Percentiles rank a stretch among this genome's conserved stretches.
phyloP scores from a whole-genome alignment of 2,113 vertebrate genomes.

The Microcebus murinus region DNA sequence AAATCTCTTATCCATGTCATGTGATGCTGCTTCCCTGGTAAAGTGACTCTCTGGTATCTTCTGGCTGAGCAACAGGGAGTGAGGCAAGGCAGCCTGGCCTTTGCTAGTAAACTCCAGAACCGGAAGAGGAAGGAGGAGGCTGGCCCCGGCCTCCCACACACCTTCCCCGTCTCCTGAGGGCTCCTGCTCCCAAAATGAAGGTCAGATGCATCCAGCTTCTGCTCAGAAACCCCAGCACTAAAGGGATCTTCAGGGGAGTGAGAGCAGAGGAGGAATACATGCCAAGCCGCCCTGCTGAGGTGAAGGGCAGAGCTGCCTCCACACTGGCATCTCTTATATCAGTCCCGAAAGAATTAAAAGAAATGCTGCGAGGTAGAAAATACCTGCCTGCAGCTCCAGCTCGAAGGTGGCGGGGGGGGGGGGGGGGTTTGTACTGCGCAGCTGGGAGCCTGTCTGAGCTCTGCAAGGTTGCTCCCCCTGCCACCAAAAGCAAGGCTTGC shows the following conservation, averaged over 20 bases:
- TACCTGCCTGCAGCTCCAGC: neutral
- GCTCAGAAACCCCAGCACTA: neutral
- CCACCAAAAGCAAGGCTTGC: neutral
- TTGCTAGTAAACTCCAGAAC: neutral
- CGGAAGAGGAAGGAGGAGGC: neutral
- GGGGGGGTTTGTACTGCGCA: neutral
- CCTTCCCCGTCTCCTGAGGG: neutral
- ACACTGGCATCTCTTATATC: neutral
- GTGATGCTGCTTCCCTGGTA: neutral
- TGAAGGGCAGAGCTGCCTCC: neutral
- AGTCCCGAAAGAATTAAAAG: constrained; percentile 30
- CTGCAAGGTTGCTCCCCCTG: neutral
- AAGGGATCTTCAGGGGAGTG: neutral
- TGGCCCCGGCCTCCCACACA: neutral
- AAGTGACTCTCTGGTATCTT: neutral
- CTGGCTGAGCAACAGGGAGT: neutral
- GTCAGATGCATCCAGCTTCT: neutral
- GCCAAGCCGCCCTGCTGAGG: neutral
- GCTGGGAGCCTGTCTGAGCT: neutral
- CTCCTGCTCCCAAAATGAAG: neutral
- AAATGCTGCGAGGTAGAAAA: neutral
- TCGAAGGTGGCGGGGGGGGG: neutral
- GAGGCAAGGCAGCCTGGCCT: neutral
- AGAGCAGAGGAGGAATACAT: neutral
- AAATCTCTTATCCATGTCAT: neutral